Conservation (phyloP, 1,140 invertebrate genomes). For the Chelonus insularis region DNA sequence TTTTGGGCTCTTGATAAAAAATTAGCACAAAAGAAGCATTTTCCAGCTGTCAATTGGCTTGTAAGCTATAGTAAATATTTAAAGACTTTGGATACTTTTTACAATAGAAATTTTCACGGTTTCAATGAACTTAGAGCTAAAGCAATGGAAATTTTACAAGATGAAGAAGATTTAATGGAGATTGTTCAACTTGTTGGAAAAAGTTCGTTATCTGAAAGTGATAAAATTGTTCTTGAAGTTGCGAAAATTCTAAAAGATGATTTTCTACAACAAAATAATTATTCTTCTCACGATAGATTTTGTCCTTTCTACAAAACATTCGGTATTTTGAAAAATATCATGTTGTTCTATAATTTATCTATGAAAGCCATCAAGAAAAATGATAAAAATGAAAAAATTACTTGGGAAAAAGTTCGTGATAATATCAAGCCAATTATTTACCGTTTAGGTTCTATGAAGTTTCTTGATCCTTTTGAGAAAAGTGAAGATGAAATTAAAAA, state of each 20-base stretch:
- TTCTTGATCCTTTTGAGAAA: conserved; percentile 77
- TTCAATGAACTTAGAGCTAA: conserved; percentile 68
- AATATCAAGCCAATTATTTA: conserved; percentile 72
- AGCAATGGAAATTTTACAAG: conserved; percentile 75
- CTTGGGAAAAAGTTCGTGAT: conserved; percentile 74
- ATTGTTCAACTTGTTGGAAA: conserved; percentile 89
- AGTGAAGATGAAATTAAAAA: conserved; percentile 73
- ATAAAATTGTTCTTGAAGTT: conserved; percentile 81
- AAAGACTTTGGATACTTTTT: conserved; percentile 76
- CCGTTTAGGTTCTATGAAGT: conserved; percentile 80
- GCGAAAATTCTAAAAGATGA: conserved; percentile 79
- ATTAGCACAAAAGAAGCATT: conserved; percentile 75
- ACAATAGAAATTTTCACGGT: conserved; percentile 76
- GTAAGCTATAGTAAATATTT: conserved; percentile 84
- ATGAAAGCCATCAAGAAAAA: conserved; percentile 73
- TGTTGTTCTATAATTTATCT: conserved; percentile 76
- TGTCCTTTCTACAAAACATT: conserved; percentile 85
- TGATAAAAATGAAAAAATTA: conserved; percentile 74
- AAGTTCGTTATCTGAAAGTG: conserved; percentile 75
- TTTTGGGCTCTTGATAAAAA: conserved; percentile 79
- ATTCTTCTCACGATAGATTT: conserved; percentile 76
- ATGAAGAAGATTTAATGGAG: conserved; percentile 86
- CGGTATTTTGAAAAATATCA: conserved; percentile 79
- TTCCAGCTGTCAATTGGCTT: conserved; percentile 76
- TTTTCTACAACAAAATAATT: conserved; percentile 79